Evolutionary conservation across 2,888 invertebrate species (phyloP), one percentile per base, ranked within the genome.

Genomic region (Petrolisthes manimaculis): DNA sequence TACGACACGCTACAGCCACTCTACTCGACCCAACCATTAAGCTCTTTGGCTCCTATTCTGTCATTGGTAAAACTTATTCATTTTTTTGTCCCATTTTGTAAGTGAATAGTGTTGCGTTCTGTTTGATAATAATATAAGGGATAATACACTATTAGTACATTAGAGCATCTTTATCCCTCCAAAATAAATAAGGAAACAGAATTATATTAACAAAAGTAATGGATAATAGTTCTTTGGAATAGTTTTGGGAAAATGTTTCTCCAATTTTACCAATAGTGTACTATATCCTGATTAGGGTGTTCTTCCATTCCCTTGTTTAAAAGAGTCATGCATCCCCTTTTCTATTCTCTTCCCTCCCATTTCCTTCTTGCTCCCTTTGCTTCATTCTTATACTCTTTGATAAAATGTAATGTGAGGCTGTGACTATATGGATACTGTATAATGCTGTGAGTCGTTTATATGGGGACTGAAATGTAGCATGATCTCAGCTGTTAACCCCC

Each of bases 1-100:
- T 95, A 9, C n/a, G n/a, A 14, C 37, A 8, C 14, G 86, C 86
- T 2, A 24, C 81, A 9, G 86, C 86, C 21, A 81, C 80, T 5
- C 81, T 86, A 53, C 53, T 79, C 54, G 86, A 86, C 51, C 80
- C 86, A 6, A 86, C 81, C 51, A 51, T 81, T 18, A 86, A 56
- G 5, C 81, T 86, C 8, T 86, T 81, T 54, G 86, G 81, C 21
- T 14, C 14, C 5, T 51, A 86, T 81, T 79, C 79, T 37, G 81
- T 86, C 21, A 71, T 81, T 54, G 81, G 86, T 81, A n/a, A 18
- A 79, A 18, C 12, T 6, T 53, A 78, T 78, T 14, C 18, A 14
- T n/a, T 67, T 14, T 67, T 67, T 67, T 3, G 14, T 14, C n/a
- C n/a, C n/a, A 67, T n/a, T 67, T 14, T 1, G n/a, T 18, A n/a